Base-by-base conservation (phyloP, 2,888 invertebrate species). In the Ischnus inquisitorius region DNA sequence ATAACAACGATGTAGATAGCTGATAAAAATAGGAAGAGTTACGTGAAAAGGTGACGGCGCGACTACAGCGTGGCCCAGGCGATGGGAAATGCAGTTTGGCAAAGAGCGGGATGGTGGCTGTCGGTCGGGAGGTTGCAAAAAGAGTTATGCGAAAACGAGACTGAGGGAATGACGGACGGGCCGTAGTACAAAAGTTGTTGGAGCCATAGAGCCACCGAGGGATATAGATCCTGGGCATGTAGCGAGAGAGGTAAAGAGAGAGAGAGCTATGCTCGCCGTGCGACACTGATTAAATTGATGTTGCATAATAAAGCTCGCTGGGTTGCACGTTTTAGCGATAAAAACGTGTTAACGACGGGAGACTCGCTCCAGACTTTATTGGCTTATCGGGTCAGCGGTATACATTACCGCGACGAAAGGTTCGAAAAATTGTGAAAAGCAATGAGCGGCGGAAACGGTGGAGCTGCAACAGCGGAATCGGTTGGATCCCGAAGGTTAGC, bases 351-450 rank as follows among this genome's bases (percentile, higher is more conserved):
- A 77, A 79, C 81, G 81, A 85, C 86, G 85, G 82, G 84, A 72
- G 83, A 78, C 84, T 72, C 79, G 68, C 84, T 64, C 84, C 74
- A 83, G 76, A 83, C 85, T 88, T 88, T 87, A 88, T 87, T 88
- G 86, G 85, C 86, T 87, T 87, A 88, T 86, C 87, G 86, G 77
- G 46, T 62, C 75, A 72, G 39, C 60, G 67, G 82, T 78, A 80
- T 78, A 67, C 51, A 67, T 76, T 62, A 82, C 60, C 41, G 16
- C 68, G 69, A 74, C 62, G 39, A 75, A 71, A 74, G 54, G 16
- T 72, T 84, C 64, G 62, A 22, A 67, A 84, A 84, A 77, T 67
- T 51, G 41, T 74, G 60, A 51, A 62, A 84, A 77, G 41, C 71
- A 72, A n/a, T 25, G 19, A 60, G 60, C 72, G 72, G n/a, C 71